Percentiles rank a stretch among this genome's conserved stretches.
Conservation (phyloP, 2,888 invertebrate genomes). For the Microctonus brassicae region DNA sequence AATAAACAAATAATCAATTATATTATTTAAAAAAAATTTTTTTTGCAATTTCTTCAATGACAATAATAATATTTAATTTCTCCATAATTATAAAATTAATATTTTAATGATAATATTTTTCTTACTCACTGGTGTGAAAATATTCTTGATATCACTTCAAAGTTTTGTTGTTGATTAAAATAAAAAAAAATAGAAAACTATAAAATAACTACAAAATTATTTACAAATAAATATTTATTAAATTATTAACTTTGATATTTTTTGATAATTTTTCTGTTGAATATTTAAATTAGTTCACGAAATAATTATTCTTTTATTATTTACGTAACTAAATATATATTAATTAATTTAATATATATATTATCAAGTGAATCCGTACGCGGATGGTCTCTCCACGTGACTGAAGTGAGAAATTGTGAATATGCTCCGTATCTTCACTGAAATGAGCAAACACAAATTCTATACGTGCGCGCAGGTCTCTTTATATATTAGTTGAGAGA, state of each 20-base stretch:
- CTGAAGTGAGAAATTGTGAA: slow-evolving; percentile 52
- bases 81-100: no score
- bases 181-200: background rate
- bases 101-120: no score
- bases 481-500: background rate
- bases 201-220: background rate
- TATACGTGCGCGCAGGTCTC: slow-evolving; percentile 53
- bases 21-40: no score
- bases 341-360: no score
- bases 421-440: slow-evolving; percentile 31
- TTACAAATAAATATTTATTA: background rate
- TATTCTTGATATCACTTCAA: background rate
- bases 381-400: slow-evolving; percentile 62
- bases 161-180: background rate
- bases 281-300: no score
- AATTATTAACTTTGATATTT: background rate
- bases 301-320: no score
- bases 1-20: no score
- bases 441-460: slow-evolving; percentile 37
- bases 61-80: no score
- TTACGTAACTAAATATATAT: no score
- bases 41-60: no score
- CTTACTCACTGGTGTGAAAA: background rate
- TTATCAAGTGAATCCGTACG: slow-evolving; percentile 49
- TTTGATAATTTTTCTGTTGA: no score